A percentile compares a stretch with the other conserved stretches of the same genome.
Evolutionary conservation across 2,888 invertebrate genomes (phyloP).

Genomic region (Strigamia maritima): DNA sequence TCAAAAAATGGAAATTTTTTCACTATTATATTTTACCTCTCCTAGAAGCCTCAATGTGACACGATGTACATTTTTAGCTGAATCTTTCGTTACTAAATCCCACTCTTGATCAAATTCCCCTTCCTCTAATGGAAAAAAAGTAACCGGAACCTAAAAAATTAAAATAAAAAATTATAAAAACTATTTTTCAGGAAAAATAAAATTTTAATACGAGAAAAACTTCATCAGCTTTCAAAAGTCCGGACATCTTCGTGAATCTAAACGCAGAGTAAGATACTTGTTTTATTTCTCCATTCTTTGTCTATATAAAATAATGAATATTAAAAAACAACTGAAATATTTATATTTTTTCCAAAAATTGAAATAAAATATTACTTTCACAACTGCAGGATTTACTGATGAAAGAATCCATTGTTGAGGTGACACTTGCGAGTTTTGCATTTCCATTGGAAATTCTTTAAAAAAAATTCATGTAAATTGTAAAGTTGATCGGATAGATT

Average conservation of each 20-base stretch:
- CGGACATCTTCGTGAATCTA: slow-evolving; percentile 8
- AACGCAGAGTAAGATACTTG: neutral
- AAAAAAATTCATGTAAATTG: neutral
- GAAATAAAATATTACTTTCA: neutral
- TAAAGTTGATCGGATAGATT: neutral
- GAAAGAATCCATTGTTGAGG: slow-evolving; percentile 16
- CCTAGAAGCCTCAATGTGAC: neutral
- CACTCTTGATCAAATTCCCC: neutral
- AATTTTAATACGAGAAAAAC: neutral
- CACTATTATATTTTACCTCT: neutral
- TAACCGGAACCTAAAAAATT: slow-evolving; percentile 8
- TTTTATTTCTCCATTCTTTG: neutral
- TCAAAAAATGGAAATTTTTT: neutral
- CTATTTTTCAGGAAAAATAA: neutral
- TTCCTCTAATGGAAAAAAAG: slow-evolving; percentile 12
- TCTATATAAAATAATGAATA: neutral
- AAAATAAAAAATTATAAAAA: neutral
- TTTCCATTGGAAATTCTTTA: slow-evolving; percentile 31
- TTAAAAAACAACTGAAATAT: neutral
- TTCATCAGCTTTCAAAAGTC: neutral
- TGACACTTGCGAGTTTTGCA: neutral
- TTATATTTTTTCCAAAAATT: neutral
- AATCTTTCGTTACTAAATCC: neutral
- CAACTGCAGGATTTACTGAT: slow-evolving; percentile 10
- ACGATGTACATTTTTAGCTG: neutral